Percentiles rank a stretch among this genome's conserved stretches.
Conservation (phyloP, 2,113 vertebrate species). For the Grammomys surdaster region DNA sequence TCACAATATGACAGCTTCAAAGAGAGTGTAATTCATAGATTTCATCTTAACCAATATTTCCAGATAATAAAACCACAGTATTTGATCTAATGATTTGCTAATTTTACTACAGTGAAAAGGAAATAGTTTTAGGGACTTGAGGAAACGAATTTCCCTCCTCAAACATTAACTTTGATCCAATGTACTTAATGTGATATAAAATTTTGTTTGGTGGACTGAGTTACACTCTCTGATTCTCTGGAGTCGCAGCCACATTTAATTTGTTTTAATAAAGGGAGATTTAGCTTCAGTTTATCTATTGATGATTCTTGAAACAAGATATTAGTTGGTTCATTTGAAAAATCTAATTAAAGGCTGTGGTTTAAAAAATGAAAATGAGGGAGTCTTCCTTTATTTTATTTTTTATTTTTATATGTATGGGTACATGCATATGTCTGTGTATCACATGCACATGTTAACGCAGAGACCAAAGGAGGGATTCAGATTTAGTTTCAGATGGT, state of each 20-base stretch:
- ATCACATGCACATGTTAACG: not conserved
- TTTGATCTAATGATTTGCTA: constrained; percentile 34
- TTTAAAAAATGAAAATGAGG: constrained; percentile 45
- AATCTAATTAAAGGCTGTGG: constrained; percentile 64
- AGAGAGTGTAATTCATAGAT: not conserved
- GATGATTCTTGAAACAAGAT: constrained; percentile 64
- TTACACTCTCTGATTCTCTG: constrained; percentile 50
- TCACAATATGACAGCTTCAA: constrained; percentile 25
- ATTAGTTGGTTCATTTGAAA: constrained; percentile 67
- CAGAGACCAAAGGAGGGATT: not conserved
- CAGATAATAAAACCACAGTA: constrained; percentile 10
- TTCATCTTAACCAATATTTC: constrained; percentile 32
- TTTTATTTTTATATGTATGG: not conserved
- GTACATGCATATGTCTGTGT: not conserved
- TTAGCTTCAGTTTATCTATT: constrained; percentile 65
- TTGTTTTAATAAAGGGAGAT: constrained; percentile 57
- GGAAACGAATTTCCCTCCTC: constrained; percentile 22
- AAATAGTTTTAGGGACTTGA: not conserved
- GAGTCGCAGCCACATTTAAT: constrained; percentile 63
- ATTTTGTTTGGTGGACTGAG: constrained; percentile 60
- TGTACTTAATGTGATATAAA: constrained; percentile 51
- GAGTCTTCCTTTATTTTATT: not conserved
- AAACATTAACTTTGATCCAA: constrained; percentile 30
- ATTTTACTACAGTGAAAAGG: constrained; percentile 26
- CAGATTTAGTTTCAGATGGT: not conserved